Conservation (phyloP, 2,888 invertebrate species). For the Melinaea menophilus region DNA sequence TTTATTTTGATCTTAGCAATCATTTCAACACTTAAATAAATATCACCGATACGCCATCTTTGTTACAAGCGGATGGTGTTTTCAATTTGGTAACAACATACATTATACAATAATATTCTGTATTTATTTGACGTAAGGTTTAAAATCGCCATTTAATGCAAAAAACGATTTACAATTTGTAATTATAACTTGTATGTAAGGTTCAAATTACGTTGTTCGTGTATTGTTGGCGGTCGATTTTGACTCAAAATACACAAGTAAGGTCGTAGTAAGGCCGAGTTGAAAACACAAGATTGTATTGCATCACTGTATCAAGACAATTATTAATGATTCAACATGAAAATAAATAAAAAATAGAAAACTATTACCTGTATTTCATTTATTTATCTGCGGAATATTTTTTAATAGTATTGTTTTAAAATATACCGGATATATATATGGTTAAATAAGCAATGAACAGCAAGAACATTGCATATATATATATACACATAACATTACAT, state of each 20-base stretch:
- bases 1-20: too few species aligned
- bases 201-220: conserved; percentile 1
- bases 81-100: conserved; percentile 15
- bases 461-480: too few species aligned
- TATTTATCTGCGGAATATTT: too few species aligned
- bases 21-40: conserved; percentile 3
- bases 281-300: conserved; percentile 13
- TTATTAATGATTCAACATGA: conserved; percentile 3
- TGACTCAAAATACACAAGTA: conserved; percentile 38
- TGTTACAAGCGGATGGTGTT: conserved; percentile 43
- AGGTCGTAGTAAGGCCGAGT: conserved; percentile 42
- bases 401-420: too few species aligned
- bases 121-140: neutral
- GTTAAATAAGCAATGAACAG: too few species aligned
- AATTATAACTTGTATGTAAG: neutral
- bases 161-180: neutral
- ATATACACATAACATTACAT: too few species aligned
- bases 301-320: conserved; percentile 26
- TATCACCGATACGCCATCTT: conserved; percentile 57
- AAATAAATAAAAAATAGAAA: neutral
- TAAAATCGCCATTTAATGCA: neutral
- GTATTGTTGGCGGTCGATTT: conserved; percentile 18
- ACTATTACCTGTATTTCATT: neutral
- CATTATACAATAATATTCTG: neutral
- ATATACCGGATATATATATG: too few species aligned